A percentile compares a stretch with the other conserved stretches of the same genome.
Conservation (phyloP, 1,140 invertebrate genomes). For the Yoshiicerus persimilis region DNA sequence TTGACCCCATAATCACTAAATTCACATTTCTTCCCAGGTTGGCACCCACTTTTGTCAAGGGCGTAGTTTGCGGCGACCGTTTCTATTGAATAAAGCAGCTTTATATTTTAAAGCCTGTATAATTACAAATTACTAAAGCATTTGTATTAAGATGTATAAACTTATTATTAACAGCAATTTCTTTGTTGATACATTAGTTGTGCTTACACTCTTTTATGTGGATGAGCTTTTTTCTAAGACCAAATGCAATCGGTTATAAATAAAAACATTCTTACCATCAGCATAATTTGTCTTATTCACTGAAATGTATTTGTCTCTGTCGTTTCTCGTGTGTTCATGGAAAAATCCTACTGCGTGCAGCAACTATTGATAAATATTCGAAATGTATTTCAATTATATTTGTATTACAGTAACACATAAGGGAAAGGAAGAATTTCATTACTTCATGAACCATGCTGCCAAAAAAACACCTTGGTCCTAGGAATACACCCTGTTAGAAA, state of each 20-base stretch:
- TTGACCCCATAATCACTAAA: not conserved
- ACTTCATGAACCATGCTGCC: conserved; percentile 7
- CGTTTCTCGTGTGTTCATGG: not conserved
- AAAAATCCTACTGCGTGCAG: not conserved
- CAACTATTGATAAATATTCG: not conserved
- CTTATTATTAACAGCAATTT: too few species aligned
- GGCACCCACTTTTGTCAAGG: not conserved
- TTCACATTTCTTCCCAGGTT: not conserved
- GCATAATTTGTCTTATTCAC: not conserved
- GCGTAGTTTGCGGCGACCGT: not conserved
- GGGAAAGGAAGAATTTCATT: not conserved
- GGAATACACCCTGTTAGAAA: not conserved
- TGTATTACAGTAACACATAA: not conserved
- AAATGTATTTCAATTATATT: not conserved
- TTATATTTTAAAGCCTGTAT: too few species aligned
- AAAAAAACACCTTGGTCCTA: not conserved
- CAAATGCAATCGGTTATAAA: too few species aligned
- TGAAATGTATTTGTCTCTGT: not conserved
- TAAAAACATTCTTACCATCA: not conserved
- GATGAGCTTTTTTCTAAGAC: too few species aligned
- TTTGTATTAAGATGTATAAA: too few species aligned
- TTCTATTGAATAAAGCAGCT: not conserved
- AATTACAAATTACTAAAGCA: too few species aligned
- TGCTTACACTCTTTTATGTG: too few species aligned
- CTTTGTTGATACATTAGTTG: too few species aligned